Percentiles rank a stretch among this genome's conserved stretches.
Conservation (phyloP, 92 coral and sea anemone genomes). For the Zoanthus sociatus region DNA sequence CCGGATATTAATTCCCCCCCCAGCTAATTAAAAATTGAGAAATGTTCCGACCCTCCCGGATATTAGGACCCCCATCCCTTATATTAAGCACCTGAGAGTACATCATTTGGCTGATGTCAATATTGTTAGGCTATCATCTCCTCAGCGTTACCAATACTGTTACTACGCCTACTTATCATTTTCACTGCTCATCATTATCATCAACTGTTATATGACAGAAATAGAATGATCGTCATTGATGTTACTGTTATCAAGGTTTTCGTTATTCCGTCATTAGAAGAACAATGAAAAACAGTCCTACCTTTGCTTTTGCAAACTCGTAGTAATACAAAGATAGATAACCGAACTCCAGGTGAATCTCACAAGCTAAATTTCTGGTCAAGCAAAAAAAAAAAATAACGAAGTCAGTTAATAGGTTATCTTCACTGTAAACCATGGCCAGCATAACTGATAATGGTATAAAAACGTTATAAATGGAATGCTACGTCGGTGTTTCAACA, state of each 20-base stretch:
- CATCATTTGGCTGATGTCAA: neutral
- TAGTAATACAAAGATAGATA: conserved; percentile 79
- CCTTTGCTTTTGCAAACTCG: conserved; percentile 86
- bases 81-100: too few species aligned
- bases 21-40: too few species aligned
- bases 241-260: too few species aligned
- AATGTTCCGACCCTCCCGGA: too few species aligned
- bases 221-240: neutral
- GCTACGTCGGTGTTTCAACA: too few species aligned
- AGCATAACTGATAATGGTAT: neutral
- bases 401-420: neutral
- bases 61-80: too few species aligned
- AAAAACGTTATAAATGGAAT: too few species aligned
- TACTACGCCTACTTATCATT: neutral
- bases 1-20: too few species aligned
- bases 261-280: too few species aligned
- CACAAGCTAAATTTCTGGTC: conserved; percentile 71
- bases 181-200: neutral
- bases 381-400: neutral
- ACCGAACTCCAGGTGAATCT: conserved; percentile 82
- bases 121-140: neutral
- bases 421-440: neutral
- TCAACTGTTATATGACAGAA: too few species aligned
- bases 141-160: neutral
- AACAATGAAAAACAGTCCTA: conserved; percentile 7